Percentiles rank a stretch among this genome's conserved stretches.
phyloP scores from a whole-genome alignment of 37 sponge, comb jelly and placozoan genomes.

The Cladorhizidae sp. region DNA sequence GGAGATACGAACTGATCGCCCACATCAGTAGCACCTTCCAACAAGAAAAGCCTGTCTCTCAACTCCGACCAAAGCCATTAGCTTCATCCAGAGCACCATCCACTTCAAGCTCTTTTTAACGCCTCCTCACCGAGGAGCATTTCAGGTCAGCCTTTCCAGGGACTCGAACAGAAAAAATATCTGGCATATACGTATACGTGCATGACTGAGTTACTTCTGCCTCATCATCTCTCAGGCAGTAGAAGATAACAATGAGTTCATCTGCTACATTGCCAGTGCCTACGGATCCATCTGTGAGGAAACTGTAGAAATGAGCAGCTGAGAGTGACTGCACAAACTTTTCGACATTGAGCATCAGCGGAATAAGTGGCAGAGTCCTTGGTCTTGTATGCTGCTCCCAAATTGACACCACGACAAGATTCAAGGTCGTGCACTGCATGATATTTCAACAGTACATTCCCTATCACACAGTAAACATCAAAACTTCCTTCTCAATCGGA shows the following conservation, averaged over 20 bases:
- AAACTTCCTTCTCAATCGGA: slow-evolving; percentile 32
- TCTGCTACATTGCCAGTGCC: slow-evolving; percentile 60
- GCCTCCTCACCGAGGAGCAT: too few species aligned
- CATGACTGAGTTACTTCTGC: slow-evolving; percentile 26
- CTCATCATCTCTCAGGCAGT: slow-evolving; percentile 13
- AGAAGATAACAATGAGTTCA: slow-evolving; percentile 48
- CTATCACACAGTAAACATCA: slow-evolving; percentile 50
- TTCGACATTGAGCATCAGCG: slow-evolving; percentile 41
- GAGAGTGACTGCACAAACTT: slow-evolving; percentile 26
- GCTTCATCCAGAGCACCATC: not conserved
- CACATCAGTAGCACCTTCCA: slow-evolving; percentile 76
- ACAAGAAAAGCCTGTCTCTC: too few species aligned
- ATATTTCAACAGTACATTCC: slow-evolving; percentile 41
- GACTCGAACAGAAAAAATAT: slow-evolving; percentile 24
- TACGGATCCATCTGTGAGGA: slow-evolving; percentile 81
- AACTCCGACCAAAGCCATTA: slow-evolving; percentile 27
- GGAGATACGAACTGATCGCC: slow-evolving; percentile 57
- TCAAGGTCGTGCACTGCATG: slow-evolving; percentile 29
- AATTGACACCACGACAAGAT: slow-evolving; percentile 44
- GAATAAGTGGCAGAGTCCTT: slow-evolving; percentile 18
- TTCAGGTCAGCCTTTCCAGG: not conserved
- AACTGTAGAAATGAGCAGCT: slow-evolving; percentile 44
- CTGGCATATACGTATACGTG: too few species aligned
- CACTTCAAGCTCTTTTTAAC: too few species aligned
- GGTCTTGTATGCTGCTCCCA: slow-evolving; percentile 49